Evolutionary conservation across 1,140 invertebrate genomes (phyloP), one percentile per base, ranked within the genome.

Genomic region (Adelges cooleyi): DNA sequence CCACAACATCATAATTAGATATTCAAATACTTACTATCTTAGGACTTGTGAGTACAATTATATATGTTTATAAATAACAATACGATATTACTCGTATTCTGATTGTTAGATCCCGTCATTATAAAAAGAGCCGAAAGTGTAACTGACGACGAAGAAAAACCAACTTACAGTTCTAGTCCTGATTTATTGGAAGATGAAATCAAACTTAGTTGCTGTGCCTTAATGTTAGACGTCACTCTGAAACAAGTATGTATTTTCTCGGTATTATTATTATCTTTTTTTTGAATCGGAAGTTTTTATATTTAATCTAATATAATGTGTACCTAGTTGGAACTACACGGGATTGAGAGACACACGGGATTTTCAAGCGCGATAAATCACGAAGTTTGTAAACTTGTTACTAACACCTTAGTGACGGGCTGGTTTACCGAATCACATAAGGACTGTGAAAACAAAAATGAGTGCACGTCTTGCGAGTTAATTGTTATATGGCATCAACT

Each of bases 161-260:
- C 80, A 11, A 79, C 78, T 2, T 78, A 27, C 44, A 48, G 44
- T 48, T 29, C n/a, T 46, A 23, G 42, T 11, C 42, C 23, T 40
- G 56, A 62, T 46, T 20, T 62, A 22, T 48, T 18, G 0, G 82
- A 84, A 68, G 77, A 80, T 18, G 86, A 87, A 70, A 78, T 88
- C 33, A 89, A 89, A 74, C 77, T 97, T 8, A 90, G 89, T 3
- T 96, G 94, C 72, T 96, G 92, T 74, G 91, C 98, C 67, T 81
- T 98, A 2, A 98, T 98, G 93, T 77, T 98, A 59, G 95, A 98
- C 75, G 86, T 98, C 68, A 75, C 96, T 38, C 76, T 96, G 3
- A 95, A 95, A 79, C 95, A 99, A 80, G 88, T 91, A 67, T 65
- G n/a, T n/a, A n/a, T n/a, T n/a, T n/a, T n/a, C n/a, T n/a, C n/a